A percentile compares a stretch with the other conserved stretches of the same genome.
Conservation (phyloP, 2,888 invertebrate genomes). For the Rotaria macrura region DNA sequence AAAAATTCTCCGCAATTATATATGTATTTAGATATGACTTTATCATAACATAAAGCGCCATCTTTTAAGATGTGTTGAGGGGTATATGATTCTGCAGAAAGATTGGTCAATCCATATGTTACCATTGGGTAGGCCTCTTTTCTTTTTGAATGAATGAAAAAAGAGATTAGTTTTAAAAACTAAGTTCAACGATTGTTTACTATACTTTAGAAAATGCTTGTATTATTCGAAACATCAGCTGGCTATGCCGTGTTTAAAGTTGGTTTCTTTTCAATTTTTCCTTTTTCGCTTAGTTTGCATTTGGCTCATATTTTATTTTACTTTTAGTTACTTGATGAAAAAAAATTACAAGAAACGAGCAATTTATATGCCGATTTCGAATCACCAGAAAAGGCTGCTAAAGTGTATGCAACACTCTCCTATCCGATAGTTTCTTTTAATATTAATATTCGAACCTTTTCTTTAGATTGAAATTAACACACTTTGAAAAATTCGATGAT, state of each 20-base stretch:
- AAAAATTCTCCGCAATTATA: too few relatives aligned
- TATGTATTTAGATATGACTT: too few relatives aligned
- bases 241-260: slow-evolving; percentile 52
- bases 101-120: too few relatives aligned
- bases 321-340: slow-evolving; percentile 76
- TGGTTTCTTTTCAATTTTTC: neutral
- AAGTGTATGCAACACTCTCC: slow-evolving; percentile 62
- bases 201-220: slow-evolving; percentile 43
- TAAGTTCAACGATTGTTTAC: too few relatives aligned
- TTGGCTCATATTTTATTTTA: slow-evolving; percentile 17
- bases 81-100: too few relatives aligned
- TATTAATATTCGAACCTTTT: neutral
- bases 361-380: slow-evolving; percentile 82
- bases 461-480: slow-evolving; percentile 66
- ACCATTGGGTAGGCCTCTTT: too few relatives aligned
- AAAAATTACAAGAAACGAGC: slow-evolving; percentile 75
- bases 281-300: neutral
- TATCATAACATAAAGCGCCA: too few relatives aligned
- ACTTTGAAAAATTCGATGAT: slow-evolving; percentile 87
- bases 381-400: slow-evolving; percentile 74
- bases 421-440: neutral
- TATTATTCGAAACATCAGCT: slow-evolving; percentile 51
- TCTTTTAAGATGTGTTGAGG: too few relatives aligned
- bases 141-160: too few relatives aligned
- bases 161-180: too few relatives aligned